These are phyloP conservation scores for Gisinianus flammeolus DNA, from an alignment of 2,888 invertebrate genomes.

Conservation along the genomic window DNA sequence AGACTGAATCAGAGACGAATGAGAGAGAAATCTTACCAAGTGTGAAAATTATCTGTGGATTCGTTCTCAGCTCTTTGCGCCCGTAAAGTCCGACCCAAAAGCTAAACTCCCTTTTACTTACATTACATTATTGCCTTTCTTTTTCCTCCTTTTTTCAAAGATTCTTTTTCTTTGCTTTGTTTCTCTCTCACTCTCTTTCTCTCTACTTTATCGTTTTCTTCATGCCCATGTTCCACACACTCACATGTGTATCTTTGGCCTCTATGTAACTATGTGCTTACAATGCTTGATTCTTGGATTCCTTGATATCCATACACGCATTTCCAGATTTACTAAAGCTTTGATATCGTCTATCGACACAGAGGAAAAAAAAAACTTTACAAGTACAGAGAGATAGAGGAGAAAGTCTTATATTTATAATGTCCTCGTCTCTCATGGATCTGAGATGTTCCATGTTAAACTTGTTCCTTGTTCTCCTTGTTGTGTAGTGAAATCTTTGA, in stretches of 20 bases:
- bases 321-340: not conserved
- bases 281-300: too few species aligned
- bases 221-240: not conserved
- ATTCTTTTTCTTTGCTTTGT: too few species aligned
- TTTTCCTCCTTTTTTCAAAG: too few species aligned
- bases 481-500: not conserved
- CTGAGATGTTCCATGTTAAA: not conserved
- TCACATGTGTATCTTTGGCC: not conserved
- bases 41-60: slow-evolving; percentile 55
- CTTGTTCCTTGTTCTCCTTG: not conserved
- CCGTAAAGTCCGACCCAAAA: too few species aligned
- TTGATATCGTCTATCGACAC: too few species aligned
- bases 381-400: not conserved
- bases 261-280: not conserved
- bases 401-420: not conserved
- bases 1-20: slow-evolving; percentile 36
- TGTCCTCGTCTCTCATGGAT: not conserved
- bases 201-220: too few species aligned
- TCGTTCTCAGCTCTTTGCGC: slow-evolving; percentile 13
- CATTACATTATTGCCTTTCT: too few species aligned
- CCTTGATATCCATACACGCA: not conserved
- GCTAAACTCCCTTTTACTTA: not conserved
- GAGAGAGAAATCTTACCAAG: slow-evolving; percentile 48
- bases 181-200: too few species aligned
- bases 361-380: not conserved